Conservation (phyloP, 23 tunicate species). For the Ciona savignyi region DNA sequence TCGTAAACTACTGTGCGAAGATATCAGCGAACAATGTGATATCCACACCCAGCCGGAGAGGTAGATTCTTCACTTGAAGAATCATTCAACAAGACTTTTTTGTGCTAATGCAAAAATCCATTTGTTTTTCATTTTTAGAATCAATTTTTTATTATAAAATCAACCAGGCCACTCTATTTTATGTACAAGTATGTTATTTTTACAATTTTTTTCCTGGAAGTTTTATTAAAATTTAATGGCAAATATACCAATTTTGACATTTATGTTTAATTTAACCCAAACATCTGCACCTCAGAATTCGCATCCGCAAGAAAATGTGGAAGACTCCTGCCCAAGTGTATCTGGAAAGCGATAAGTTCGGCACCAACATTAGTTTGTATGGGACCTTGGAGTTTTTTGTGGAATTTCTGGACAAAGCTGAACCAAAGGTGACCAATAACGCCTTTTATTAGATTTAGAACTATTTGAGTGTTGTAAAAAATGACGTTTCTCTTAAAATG, state of each 20-base stretch:
- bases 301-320: constrained; percentile 54
- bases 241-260: neutral
- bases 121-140: neutral
- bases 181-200: neutral
- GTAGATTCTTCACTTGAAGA: too few species aligned
- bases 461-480: too few species aligned
- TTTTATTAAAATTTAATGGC: neutral
- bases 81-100: too few species aligned
- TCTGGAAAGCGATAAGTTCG: constrained; percentile 35
- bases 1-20: constrained; percentile 22
- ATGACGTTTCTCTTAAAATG: too few species aligned
- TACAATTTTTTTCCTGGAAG: neutral
- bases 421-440: constrained; percentile 54
- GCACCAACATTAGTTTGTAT: constrained; percentile 57
- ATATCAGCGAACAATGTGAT: constrained; percentile 34
- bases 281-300: constrained; percentile 27
- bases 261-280: neutral
- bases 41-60: constrained; percentile 37
- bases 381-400: constrained; percentile 54
- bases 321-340: constrained; percentile 60
- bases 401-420: constrained; percentile 45
- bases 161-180: neutral
- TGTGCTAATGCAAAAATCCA: neutral
- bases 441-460: too few species aligned
- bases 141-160: neutral